Percentiles rank a stretch among this genome's conserved stretches.
These are phyloP conservation scores for Drosophila kuntzei DNA, from an alignment of 2,888 invertebrate genomes.

Conservation along the genomic window DNA sequence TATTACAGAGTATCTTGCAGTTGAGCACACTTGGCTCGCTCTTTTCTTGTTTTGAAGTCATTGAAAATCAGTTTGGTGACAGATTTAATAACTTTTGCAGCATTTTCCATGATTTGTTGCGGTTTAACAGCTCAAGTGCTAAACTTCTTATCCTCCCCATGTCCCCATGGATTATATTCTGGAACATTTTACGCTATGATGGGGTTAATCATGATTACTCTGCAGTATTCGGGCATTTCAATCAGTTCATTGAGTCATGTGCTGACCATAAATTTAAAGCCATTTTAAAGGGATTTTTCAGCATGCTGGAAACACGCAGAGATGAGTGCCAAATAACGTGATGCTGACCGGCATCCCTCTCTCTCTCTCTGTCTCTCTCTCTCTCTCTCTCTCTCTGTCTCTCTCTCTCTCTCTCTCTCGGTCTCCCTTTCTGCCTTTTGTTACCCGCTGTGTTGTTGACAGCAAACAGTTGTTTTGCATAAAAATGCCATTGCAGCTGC, in stretches of 20 bases:
- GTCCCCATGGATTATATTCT: constrained; percentile 5
- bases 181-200: neutral
- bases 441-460: constrained; percentile 71
- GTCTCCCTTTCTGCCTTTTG: constrained; percentile 20
- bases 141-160: constrained; percentile 6
- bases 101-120: constrained; percentile 10
- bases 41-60: neutral
- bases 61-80: constrained; percentile 2
- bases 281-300: constrained; percentile 38
- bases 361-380: neutral
- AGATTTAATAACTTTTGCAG: constrained; percentile 2
- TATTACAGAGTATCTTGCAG: neutral
- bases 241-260: constrained; percentile 54
- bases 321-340: constrained; percentile 29
- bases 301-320: constrained; percentile 4
- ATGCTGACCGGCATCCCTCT: constrained; percentile 20
- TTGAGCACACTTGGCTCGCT: neutral
- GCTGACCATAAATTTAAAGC: constrained; percentile 47
- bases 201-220: too few species aligned
- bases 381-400: neutral
- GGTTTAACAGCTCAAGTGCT: constrained; percentile 25
- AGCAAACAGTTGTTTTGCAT: constrained; percentile 81
- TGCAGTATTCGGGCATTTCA: constrained; percentile 27
- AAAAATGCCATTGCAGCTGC: constrained; percentile 77
- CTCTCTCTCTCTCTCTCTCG: neutral